Conservation (phyloP, 2,888 invertebrate genomes). For the Lepidonotus clava region DNA sequence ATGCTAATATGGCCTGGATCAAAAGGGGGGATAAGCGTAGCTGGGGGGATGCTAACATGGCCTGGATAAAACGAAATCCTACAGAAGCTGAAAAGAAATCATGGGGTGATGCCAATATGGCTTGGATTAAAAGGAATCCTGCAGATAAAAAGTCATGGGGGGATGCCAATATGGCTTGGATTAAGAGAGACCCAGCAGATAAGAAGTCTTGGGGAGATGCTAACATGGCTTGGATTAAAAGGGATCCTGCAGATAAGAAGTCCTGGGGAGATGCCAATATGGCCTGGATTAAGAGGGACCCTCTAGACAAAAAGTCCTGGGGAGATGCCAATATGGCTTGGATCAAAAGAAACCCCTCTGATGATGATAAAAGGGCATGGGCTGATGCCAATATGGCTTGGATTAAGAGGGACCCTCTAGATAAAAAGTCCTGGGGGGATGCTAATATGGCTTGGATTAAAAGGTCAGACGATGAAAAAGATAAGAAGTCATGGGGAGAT, state of each 20-base stretch:
- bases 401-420: slow-evolving; percentile 56
- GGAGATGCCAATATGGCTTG: slow-evolving; percentile 59
- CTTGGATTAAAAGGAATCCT: slow-evolving; percentile 61
- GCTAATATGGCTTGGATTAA: slow-evolving; percentile 59
- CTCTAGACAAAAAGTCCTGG: slow-evolving; percentile 57
- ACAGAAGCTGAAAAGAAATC: slow-evolving; percentile 55
- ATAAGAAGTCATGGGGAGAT: slow-evolving; percentile 56
- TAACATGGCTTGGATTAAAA: slow-evolving; percentile 61
- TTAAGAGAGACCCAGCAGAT: slow-evolving; percentile 43
- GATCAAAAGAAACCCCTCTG: slow-evolving; percentile 56
- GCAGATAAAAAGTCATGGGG: slow-evolving; percentile 60
- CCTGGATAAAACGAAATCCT: slow-evolving; percentile 56
- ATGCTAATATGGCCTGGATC: slow-evolving; percentile 58
- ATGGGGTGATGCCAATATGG: slow-evolving; percentile 61
- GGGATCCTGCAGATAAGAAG: slow-evolving; percentile 57
- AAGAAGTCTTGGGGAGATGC: slow-evolving; percentile 54
- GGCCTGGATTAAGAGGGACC: slow-evolving; percentile 60
- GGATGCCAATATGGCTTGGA: slow-evolving; percentile 51
- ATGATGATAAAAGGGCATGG: slow-evolving; percentile 52
- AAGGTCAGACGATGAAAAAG: neutral
- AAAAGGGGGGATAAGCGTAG: slow-evolving; percentile 59
- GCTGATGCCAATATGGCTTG: slow-evolving; percentile 53
- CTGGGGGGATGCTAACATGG: slow-evolving; percentile 59
- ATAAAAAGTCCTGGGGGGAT: slow-evolving; percentile 60
- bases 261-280: slow-evolving; percentile 57